Percentiles rank a stretch among this genome's conserved stretches.
phyloP scores from a whole-genome alignment of 2,113 vertebrate species.

The Chrysochloris asiatica region DNA sequence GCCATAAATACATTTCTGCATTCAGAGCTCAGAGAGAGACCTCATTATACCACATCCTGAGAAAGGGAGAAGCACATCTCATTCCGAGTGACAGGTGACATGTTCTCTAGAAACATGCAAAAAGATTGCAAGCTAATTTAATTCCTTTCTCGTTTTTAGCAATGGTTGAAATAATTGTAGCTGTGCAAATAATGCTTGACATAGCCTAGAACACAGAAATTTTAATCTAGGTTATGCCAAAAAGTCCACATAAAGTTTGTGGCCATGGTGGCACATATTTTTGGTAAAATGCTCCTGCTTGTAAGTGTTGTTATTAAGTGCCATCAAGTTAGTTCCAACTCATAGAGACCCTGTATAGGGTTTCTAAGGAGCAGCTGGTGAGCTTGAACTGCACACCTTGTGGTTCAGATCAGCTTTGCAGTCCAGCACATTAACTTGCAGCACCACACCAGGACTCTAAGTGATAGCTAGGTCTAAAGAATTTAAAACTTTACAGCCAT shows the following conservation, averaged over 20 bases:
- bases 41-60: slow-evolving; percentile 87
- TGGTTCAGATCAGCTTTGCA: too few relatives aligned
- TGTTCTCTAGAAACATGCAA: slow-evolving; percentile 82
- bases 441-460: too few relatives aligned
- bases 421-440: too few relatives aligned
- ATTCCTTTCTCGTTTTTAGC: slow-evolving; percentile 71
- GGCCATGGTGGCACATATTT: background rate
- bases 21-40: slow-evolving; percentile 82
- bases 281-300: background rate
- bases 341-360: too few relatives aligned
- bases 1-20: slow-evolving; percentile 86
- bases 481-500: background rate
- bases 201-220: background rate
- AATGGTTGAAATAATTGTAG: slow-evolving; percentile 65
- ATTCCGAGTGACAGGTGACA: slow-evolving; percentile 82
- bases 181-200: slow-evolving; percentile 2
- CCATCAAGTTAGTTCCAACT: too few relatives aligned
- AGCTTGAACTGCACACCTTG: too few relatives aligned
- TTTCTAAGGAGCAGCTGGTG: too few relatives aligned
- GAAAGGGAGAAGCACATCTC: slow-evolving; percentile 84
- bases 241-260: slow-evolving; percentile 3
- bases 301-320: slow-evolving; percentile 16
- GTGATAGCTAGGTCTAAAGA: background rate
- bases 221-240: background rate
- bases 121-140: slow-evolving; percentile 67